phyloP scores from a whole-genome alignment of 2,888 invertebrate species.

The Sinentomon sp. region DNA sequence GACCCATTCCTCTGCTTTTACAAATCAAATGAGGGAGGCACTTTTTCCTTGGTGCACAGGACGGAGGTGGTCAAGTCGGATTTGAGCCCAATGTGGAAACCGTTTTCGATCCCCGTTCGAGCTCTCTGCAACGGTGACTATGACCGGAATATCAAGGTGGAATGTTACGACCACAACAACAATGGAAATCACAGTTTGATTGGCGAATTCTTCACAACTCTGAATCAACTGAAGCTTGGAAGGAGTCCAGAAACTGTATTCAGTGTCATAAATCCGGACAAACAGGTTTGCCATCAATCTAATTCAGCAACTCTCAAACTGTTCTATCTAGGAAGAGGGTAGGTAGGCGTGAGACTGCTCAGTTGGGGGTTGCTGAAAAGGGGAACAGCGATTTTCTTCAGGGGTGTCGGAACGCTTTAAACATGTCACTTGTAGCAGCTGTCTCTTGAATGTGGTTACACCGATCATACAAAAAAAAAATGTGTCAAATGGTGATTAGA shows the following conservation, averaged over 20 bases:
- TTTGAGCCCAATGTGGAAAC: constrained; percentile 26
- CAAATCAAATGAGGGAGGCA: constrained; percentile 21
- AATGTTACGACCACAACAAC: constrained; percentile 23
- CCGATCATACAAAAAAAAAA: no score
- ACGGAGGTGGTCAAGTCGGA: constrained; percentile 26
- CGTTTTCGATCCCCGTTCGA: constrained; percentile 23
- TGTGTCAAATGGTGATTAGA: no score
- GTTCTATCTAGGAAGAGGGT: no score
- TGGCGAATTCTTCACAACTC: constrained; percentile 23
- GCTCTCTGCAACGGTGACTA: constrained; percentile 26
- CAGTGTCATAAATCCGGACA: constrained; percentile 19
- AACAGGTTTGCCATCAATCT: no score
- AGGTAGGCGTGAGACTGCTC: no score
- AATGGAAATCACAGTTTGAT: constrained; percentile 22
- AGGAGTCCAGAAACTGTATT: constrained; percentile 20
- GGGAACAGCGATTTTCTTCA: no score
- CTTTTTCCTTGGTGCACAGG: constrained; percentile 25
- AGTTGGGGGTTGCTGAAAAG: no score
- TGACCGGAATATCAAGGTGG: constrained; percentile 25
- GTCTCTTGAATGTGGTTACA: no score
- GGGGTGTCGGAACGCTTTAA: no score
- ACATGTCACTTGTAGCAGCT: no score
- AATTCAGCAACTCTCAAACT: no score
- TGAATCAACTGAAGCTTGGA: constrained; percentile 22
- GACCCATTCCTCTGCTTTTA: constrained; percentile 21